phyloP scores from a whole-genome alignment of 2,797 vertebrate species.

The Taenioides sp. region DNA sequence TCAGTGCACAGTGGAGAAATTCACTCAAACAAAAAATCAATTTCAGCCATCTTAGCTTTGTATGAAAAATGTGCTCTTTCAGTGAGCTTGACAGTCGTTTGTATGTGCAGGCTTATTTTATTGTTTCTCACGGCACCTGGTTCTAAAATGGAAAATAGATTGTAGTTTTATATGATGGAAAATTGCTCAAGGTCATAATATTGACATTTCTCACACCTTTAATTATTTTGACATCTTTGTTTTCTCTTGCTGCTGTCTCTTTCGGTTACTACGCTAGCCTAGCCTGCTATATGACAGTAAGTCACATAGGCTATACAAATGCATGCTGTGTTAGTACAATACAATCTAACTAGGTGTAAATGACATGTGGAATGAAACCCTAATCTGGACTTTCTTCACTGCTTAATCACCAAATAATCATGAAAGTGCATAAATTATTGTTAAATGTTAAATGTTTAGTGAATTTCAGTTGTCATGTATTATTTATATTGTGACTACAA shows the following conservation, averaged over 20 bases:
- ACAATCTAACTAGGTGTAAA: too few species aligned
- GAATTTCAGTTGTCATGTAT: too few species aligned
- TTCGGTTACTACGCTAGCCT: conserved; percentile 12
- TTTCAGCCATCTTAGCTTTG: conserved; percentile 12
- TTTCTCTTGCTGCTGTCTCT: not conserved
- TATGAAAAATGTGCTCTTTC: conserved; percentile 12
- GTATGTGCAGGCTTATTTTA: conserved; percentile 8
- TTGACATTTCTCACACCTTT: conserved; percentile 20
- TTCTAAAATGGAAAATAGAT: conserved; percentile 4
- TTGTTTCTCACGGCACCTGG: conserved; percentile 7
- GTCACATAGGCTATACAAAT: conserved; percentile 5
- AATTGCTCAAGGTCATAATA: conserved; percentile 40
- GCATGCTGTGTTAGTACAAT: not conserved
- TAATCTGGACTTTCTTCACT: too few species aligned
- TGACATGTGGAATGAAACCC: too few species aligned
- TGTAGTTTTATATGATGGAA: not conserved
- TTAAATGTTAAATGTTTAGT: too few species aligned
- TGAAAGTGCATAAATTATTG: too few species aligned
- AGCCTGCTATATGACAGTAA: not conserved
- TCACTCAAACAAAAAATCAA: conserved; percentile 14
- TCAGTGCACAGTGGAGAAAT: conserved; percentile 18
- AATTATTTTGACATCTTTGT: not conserved
- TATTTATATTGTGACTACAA: too few species aligned
- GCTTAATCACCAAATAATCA: not conserved
- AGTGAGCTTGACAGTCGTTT: conserved; percentile 10